A percentile compares a stretch with the other conserved stretches of the same genome.
Conservation (phyloP, 2,113 vertebrate genomes). For the Furnarius figulus region DNA sequence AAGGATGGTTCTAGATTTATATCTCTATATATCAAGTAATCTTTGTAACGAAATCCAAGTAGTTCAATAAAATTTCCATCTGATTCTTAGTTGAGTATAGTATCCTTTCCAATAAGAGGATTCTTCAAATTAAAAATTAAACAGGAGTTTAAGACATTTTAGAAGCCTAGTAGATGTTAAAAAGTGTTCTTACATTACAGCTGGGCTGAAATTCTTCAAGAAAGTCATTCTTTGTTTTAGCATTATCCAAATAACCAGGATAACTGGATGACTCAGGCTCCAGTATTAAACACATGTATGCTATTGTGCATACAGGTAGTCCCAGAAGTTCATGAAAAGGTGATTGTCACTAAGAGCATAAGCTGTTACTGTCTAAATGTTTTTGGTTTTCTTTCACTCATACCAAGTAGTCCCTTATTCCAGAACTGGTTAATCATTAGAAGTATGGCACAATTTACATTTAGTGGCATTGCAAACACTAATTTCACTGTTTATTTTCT, state of each 20-base stretch:
- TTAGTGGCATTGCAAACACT: background rate
- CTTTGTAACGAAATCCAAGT: background rate
- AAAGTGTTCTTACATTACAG: background rate
- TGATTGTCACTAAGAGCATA: background rate
- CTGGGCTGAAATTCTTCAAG: background rate
- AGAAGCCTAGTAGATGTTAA: background rate
- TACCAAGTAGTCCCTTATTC: background rate
- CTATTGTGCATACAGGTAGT: too few species aligned
- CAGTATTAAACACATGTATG: background rate
- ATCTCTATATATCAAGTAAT: background rate
- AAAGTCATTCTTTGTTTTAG: background rate
- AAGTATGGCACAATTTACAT: background rate
- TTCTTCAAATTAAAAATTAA: background rate
- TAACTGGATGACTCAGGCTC: background rate
- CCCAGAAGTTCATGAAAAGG: background rate
- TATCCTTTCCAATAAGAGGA: background rate
- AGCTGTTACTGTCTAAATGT: background rate
- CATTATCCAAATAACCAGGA: rapidly evolving
- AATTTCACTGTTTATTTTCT: background rate
- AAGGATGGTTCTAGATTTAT: background rate
- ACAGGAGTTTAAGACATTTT: background rate
- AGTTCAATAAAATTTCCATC: background rate
- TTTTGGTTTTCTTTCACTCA: background rate
- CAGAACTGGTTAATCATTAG: background rate
- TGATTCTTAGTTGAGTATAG: background rate